A percentile compares a stretch with the other conserved stretches of the same genome.
phyloP scores from a whole-genome alignment of 2,797 vertebrate species.

The Botia kubotai region DNA sequence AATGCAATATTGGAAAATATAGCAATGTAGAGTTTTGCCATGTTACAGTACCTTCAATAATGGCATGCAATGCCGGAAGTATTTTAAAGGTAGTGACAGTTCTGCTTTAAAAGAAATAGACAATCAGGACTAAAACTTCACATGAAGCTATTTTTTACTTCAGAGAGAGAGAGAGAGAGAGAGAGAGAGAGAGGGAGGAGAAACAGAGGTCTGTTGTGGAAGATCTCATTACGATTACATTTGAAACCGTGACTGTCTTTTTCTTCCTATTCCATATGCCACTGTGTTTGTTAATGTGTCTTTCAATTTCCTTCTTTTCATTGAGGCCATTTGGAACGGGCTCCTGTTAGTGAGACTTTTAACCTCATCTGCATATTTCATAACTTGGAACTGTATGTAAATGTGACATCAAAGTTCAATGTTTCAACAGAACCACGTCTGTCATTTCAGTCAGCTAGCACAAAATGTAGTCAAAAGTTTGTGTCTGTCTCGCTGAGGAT shows the following conservation, averaged over 20 bases:
- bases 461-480: not conserved
- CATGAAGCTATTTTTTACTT: constrained; percentile 12
- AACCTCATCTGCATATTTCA: constrained; percentile 32
- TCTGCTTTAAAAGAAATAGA: not conserved
- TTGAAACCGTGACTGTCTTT: constrained; percentile 28
- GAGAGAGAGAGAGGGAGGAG: no score
- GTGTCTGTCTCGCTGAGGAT: not conserved
- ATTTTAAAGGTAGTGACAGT: not conserved
- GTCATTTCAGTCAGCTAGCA: not conserved
- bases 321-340: not conserved
- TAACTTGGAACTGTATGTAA: not conserved
- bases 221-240: constrained; percentile 38
- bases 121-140: not conserved
- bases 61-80: not conserved
- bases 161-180: no score
- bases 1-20: no score
- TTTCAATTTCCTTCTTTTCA: not conserved
- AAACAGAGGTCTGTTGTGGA: constrained; percentile 20
- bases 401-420: not conserved
- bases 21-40: no score
- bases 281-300: not conserved
- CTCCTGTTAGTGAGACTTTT: not conserved
- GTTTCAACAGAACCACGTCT: not conserved
- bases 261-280: not conserved
- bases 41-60: no score